phyloP scores from a whole-genome alignment of 2,113 vertebrate species.

The Cebidichthys violaceus region DNA sequence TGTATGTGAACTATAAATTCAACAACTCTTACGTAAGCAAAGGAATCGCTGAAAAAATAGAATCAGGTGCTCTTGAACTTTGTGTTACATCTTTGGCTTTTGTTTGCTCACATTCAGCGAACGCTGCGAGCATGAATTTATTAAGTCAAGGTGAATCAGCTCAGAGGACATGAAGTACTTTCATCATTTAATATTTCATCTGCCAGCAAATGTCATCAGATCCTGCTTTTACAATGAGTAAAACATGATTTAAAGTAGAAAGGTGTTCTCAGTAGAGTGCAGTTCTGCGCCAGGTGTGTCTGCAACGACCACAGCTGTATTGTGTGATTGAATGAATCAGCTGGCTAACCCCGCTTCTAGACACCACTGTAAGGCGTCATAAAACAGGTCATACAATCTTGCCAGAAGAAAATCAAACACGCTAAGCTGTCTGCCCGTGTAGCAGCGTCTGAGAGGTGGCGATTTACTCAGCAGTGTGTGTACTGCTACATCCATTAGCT shows the following conservation, averaged over 20 bases:
- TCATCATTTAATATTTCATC: slow-evolving; percentile 9
- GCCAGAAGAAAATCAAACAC: too few relatives aligned
- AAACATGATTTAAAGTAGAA: neutral
- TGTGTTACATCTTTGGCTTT: neutral
- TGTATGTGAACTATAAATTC: neutral
- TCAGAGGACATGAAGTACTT: neutral
- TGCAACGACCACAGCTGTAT: too few relatives aligned
- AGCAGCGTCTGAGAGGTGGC: too few relatives aligned
- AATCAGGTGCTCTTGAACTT: neutral
- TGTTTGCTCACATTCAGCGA: slow-evolving; percentile 2
- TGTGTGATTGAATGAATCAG: too few relatives aligned
- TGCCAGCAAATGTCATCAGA: slow-evolving; percentile 23
- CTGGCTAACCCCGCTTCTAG: too few relatives aligned
- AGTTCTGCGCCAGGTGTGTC: too few relatives aligned
- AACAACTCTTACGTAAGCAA: neutral
- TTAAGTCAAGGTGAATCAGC: neutral
- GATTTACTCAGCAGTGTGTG: too few relatives aligned
- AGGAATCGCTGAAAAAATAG: neutral
- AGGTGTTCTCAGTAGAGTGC: too few relatives aligned
- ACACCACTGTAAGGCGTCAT: too few relatives aligned
- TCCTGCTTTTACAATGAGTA: neutral
- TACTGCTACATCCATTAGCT: too few relatives aligned
- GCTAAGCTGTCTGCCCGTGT: too few relatives aligned
- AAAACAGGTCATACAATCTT: too few relatives aligned
- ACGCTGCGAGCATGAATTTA: neutral